Conservation (phyloP, 2,797 vertebrate genomes). For the Sandelia bainsii region DNA sequence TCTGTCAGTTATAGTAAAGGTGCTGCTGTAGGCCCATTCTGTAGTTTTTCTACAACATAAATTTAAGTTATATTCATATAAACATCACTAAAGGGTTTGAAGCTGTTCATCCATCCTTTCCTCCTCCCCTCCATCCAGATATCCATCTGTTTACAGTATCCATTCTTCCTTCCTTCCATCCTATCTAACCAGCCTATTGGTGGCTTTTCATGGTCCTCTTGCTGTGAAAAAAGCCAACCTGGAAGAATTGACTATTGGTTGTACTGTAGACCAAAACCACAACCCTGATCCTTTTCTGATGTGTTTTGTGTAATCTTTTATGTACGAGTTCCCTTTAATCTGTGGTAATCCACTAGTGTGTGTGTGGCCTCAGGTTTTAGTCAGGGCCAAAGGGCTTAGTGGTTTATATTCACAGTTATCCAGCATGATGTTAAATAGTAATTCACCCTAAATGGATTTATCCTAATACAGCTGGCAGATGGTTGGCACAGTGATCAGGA, state of each 20-base stretch:
- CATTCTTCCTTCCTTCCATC: not conserved
- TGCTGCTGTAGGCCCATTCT: not conserved
- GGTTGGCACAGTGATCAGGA: slow-evolving; percentile 47
- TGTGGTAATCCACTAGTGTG: slow-evolving; percentile 63
- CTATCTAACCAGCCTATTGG: not conserved
- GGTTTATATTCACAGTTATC: slow-evolving; percentile 42
- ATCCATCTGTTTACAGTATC: not conserved
- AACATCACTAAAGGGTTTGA: not conserved
- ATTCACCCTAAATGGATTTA: slow-evolving; percentile 70
- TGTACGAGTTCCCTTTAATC: slow-evolving; percentile 56
- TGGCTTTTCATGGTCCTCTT: not conserved
- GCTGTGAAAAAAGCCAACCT: slow-evolving; percentile 1
- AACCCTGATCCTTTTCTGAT: slow-evolving; percentile 16
- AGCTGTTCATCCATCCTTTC: not conserved
- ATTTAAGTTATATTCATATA: not conserved
- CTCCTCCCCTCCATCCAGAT: too few relatives aligned
- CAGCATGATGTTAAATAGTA: slow-evolving; percentile 48
- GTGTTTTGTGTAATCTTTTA: slow-evolving; percentile 34
- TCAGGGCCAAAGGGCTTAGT: slow-evolving; percentile 30
- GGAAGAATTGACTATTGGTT: not conserved
- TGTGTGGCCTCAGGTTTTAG: slow-evolving; percentile 42
- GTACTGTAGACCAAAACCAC: slow-evolving; percentile 4
- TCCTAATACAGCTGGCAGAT: slow-evolving; percentile 61
- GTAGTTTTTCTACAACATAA: not conserved
- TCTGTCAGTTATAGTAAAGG: not conserved